These are phyloP conservation scores for Euleptes europaea DNA, from an alignment of 2,113 vertebrate species.

Conservation along the genomic window DNA sequence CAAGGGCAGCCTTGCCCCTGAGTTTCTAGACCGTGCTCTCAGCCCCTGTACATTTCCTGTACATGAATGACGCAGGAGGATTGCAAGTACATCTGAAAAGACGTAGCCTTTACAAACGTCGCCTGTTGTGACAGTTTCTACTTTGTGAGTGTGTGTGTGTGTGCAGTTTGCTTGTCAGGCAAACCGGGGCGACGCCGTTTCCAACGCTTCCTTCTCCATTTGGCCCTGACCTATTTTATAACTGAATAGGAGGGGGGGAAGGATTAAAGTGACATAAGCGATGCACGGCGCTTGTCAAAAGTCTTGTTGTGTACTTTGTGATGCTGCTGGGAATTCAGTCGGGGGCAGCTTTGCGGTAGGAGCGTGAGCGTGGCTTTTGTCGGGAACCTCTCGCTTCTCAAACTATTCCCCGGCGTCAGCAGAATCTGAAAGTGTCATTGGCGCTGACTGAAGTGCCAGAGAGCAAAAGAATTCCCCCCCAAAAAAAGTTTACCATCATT, in stretches of 20 bases:
- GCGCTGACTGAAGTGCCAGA: neutral
- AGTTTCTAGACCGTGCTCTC: neutral
- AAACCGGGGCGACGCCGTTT: conserved; percentile 8
- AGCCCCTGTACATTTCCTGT: neutral
- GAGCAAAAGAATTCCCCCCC: neutral
- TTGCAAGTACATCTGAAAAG: neutral
- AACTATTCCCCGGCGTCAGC: neutral
- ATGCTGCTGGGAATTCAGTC: neutral
- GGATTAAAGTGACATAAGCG: neutral
- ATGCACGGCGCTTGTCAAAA: neutral
- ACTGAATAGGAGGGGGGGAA: neutral
- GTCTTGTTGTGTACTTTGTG: neutral
- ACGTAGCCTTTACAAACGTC: neutral
- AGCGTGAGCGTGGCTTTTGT: neutral
- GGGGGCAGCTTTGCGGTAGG: neutral
- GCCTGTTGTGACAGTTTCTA: neutral
- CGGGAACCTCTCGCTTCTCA: neutral
- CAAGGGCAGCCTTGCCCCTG: too few relatives aligned
- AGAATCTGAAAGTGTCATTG: neutral
- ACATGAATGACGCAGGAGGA: too few relatives aligned
- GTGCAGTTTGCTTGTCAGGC: neutral
- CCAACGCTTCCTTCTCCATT: neutral
- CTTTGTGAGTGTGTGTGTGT: accelerated
- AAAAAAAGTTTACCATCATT: neutral
- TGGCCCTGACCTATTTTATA: conserved; percentile 17